These are phyloP conservation scores for Drosophila nikananu DNA, from an alignment of 1,140 invertebrate genomes.

Conservation along the genomic window DNA sequence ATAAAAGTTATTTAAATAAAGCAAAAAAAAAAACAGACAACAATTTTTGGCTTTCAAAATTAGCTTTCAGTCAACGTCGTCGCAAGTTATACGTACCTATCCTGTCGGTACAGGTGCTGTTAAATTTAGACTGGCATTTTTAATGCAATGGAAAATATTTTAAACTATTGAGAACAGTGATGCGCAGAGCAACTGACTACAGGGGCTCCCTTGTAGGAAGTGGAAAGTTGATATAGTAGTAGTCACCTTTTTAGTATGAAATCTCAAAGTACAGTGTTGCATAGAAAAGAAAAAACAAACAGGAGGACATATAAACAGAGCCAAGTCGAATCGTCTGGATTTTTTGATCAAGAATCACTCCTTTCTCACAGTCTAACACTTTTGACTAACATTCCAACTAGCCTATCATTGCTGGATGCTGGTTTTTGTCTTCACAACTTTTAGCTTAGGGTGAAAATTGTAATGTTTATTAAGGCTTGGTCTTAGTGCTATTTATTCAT, in stretches of 20 bases:
- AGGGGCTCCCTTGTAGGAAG: too few species aligned
- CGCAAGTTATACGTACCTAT: constrained; percentile 24
- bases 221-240: too few species aligned
- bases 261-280: too few species aligned
- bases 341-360: background rate
- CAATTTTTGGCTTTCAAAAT: constrained; percentile 59
- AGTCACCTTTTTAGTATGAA: too few species aligned
- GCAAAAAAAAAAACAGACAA: constrained; percentile 50
- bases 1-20: constrained; percentile 60
- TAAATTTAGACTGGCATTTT: constrained; percentile 25
- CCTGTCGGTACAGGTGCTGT: background rate
- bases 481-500: background rate
- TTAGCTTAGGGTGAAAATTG: background rate
- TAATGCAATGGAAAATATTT: constrained; percentile 49
- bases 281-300: background rate
- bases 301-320: background rate
- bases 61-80: constrained; percentile 62
- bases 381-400: background rate
- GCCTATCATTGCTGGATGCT: background rate
- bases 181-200: too few species aligned
- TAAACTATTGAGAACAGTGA: constrained; percentile 33
- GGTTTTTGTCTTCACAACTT: background rate
- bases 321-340: background rate
- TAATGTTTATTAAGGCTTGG: background rate
- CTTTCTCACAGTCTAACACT: background rate